Conservation (phyloP, 2,797 vertebrate genomes). For the Cheirogaleus major region DNA sequence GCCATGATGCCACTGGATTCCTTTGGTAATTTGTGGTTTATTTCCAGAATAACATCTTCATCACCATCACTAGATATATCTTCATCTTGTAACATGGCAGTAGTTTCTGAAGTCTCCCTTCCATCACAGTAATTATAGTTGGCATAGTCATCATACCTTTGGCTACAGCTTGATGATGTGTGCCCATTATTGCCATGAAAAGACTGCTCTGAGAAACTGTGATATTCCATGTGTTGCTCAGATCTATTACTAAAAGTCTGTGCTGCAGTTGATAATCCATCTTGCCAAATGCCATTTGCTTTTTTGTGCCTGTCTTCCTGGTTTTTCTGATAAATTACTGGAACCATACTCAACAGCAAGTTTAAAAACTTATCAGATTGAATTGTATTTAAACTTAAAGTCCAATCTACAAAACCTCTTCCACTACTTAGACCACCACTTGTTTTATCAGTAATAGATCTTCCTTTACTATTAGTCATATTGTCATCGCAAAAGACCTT, state of each 20-base stretch:
- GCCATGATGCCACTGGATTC: slow-evolving; percentile 95
- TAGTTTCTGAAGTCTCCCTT: slow-evolving; percentile 88
- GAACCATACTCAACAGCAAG: slow-evolving; percentile 94
- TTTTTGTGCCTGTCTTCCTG: slow-evolving; percentile 95
- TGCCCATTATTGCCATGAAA: slow-evolving; percentile 84
- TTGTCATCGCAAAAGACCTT: slow-evolving; percentile 82
- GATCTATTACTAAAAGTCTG: slow-evolving; percentile 82
- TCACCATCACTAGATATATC: slow-evolving; percentile 87
- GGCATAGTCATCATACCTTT: slow-evolving; percentile 85
- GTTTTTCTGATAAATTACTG: slow-evolving; percentile 92
- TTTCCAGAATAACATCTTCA: slow-evolving; percentile 83
- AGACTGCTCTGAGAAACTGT: slow-evolving; percentile 84
- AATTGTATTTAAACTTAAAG: slow-evolving; percentile 88
- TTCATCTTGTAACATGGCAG: slow-evolving; percentile 91
- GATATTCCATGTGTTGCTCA: slow-evolving; percentile 84
- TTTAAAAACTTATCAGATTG: slow-evolving; percentile 90
- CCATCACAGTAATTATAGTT: slow-evolving; percentile 88
- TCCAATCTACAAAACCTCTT: slow-evolving; percentile 88
- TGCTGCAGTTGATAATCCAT: slow-evolving; percentile 83
- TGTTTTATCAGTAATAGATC: slow-evolving; percentile 79
- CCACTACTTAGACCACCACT: slow-evolving; percentile 74
- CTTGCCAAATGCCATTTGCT: slow-evolving; percentile 88
- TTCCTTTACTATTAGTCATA: slow-evolving; percentile 89
- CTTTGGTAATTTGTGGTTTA: slow-evolving; percentile 90
- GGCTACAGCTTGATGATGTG: slow-evolving; percentile 79